Percentiles rank a stretch among this genome's conserved stretches.
Evolutionary conservation across 64 coral and sea anemone genomes (phyloP).

Genomic region (Montipora efflorescens): DNA sequence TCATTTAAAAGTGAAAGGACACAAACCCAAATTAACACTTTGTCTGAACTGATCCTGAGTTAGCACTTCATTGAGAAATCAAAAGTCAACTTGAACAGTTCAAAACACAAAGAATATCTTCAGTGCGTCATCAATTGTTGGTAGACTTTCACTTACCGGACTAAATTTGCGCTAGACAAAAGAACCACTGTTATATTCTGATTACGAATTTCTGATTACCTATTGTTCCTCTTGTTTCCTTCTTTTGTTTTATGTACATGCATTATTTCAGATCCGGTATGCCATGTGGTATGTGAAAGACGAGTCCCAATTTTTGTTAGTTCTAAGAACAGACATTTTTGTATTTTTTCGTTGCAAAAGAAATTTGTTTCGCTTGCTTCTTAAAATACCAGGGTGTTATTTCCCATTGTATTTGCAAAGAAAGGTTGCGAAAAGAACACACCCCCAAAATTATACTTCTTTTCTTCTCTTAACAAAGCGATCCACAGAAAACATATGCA

Average conservation of each 20-base stretch:
- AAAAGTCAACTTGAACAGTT: neutral
- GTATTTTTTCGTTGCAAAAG: constrained; percentile 2
- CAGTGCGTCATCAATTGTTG: neutral
- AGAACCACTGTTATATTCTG: no score
- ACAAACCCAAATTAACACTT: constrained; percentile 18
- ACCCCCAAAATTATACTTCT: neutral
- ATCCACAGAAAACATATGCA: neutral
- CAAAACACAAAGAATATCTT: neutral
- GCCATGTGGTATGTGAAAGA: no score
- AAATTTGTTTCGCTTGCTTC: neutral
- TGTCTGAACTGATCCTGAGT: neutral
- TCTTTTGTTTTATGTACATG: no score
- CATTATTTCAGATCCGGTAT: no score
- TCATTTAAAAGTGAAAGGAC: constrained; percentile 10
- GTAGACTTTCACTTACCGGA: no score
- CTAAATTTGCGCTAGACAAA: no score
- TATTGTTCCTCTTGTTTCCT: no score
- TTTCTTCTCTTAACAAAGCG: constrained; percentile 12
- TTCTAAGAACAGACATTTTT: neutral
- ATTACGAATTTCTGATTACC: no score
- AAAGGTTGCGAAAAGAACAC: neutral
- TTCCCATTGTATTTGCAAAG: neutral
- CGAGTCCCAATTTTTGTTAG: neutral
- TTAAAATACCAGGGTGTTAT: constrained; percentile 1
- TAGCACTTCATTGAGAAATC: constrained; percentile 40